These are phyloP conservation scores for Diuraphis noxia DNA, from an alignment of 1,140 invertebrate species.

Conservation along the genomic window DNA sequence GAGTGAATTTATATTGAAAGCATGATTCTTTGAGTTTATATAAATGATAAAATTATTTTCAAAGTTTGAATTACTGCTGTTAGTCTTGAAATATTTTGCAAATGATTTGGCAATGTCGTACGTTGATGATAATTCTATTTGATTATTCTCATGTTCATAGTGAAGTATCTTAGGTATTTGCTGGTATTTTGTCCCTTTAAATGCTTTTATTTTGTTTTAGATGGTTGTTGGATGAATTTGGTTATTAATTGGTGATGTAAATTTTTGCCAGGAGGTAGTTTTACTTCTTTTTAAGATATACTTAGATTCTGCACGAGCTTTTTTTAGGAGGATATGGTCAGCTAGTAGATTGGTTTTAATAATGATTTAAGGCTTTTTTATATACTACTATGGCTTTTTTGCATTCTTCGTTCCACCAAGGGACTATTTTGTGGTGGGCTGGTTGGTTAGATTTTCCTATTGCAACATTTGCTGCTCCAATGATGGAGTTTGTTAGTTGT, in stretches of 20 bases:
- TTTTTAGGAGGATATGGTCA: background rate
- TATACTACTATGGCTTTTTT: background rate
- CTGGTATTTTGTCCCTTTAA: background rate
- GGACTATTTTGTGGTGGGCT: background rate
- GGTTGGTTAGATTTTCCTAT: background rate
- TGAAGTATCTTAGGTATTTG: no score
- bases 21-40: no score
- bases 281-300: background rate
- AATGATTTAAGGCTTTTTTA: background rate
- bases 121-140: no score
- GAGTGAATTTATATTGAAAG: background rate
- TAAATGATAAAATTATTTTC: background rate
- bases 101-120: background rate
- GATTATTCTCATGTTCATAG: no score
- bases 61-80: background rate
- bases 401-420: background rate
- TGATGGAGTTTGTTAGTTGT: background rate
- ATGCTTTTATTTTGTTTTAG: constrained; percentile 5
- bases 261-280: background rate
- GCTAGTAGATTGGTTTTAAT: background rate
- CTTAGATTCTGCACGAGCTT: background rate
- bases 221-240: background rate
- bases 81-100: background rate
- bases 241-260: background rate
- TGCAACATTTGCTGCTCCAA: background rate